Evolutionary conservation across 2,888 invertebrate genomes (phyloP).

Genomic region (Frankliniella intonsa): DNA sequence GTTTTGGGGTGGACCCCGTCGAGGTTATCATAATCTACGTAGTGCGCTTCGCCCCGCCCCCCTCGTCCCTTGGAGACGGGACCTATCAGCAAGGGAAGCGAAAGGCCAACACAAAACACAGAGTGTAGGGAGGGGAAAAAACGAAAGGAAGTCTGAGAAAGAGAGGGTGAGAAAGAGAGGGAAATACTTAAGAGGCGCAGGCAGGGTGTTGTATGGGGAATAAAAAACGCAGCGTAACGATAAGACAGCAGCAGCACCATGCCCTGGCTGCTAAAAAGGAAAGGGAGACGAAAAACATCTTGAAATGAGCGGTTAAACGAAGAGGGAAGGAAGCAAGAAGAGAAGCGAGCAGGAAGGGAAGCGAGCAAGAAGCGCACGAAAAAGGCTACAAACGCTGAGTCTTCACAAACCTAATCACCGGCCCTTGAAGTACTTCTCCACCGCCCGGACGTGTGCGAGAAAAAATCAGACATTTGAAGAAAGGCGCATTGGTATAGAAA

Average conservation of each 20-base stretch:
- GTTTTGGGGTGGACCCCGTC: no score
- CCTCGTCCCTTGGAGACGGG: conserved; percentile 5
- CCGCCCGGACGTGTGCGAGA: neutral
- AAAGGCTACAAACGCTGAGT: neutral
- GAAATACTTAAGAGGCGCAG: neutral
- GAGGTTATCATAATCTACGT: neutral
- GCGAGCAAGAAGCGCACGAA: neutral
- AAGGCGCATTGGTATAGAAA: no score
- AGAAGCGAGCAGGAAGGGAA: neutral
- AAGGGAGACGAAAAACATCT: neutral
- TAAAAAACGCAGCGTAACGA: conserved; percentile 1
- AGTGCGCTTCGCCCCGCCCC: neutral
- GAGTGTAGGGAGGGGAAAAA: neutral
- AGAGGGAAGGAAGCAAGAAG: neutral
- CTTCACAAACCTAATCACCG: neutral
- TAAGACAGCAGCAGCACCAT: neutral
- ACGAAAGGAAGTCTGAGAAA: neutral
- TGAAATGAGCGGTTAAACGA: conserved; percentile 5
- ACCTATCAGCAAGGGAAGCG: neutral
- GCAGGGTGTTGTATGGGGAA: conserved; percentile 10
- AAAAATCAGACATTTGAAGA: no score
- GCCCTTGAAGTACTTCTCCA: neutral
- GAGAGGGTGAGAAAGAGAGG: neutral
- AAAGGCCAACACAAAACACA: neutral
- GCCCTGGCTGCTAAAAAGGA: neutral